Percentiles rank a stretch among this genome's conserved stretches.
Conservation (phyloP, 2,113 vertebrate species). For the Elephas maximus region DNA sequence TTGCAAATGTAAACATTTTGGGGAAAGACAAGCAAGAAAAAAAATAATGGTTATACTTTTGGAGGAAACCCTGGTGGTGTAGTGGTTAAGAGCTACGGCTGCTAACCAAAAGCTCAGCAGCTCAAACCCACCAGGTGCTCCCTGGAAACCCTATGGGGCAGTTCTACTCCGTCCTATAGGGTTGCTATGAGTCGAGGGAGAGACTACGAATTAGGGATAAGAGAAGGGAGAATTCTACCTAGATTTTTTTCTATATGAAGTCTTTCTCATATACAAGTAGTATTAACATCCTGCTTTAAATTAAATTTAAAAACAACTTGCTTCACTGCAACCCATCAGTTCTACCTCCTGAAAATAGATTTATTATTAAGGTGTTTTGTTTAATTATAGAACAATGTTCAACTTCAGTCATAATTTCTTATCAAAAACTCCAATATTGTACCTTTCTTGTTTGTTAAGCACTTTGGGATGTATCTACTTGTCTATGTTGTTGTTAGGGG, state of each 20-base stretch:
- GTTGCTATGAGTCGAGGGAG: not conserved
- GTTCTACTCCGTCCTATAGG: no score
- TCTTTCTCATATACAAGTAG: not conserved
- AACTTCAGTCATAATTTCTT: not conserved
- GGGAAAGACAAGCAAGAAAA: slow-evolving; percentile 35
- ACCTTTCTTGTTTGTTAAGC: not conserved
- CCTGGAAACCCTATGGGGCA: no score
- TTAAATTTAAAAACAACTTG: slow-evolving; percentile 7
- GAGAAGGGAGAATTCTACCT: not conserved
- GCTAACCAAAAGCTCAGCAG: no score
- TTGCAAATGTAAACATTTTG: not conserved
- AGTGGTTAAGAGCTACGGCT: no score
- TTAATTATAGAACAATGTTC: not conserved
- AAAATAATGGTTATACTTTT: not conserved
- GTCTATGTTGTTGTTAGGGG: no score
- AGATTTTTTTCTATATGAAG: not conserved
- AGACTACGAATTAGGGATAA: not conserved
- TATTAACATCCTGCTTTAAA: slow-evolving; percentile 29
- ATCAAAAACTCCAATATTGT: not conserved
- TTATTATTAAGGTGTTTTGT: slow-evolving; percentile 37
- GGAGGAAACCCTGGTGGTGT: not conserved
- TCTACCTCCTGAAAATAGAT: not conserved
- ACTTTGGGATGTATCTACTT: not conserved
- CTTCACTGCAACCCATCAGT: not conserved
- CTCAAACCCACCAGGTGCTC: no score